Evolutionary conservation across 2,113 vertebrate genomes (phyloP).

Genomic region (Gobiocypris rarus): DNA sequence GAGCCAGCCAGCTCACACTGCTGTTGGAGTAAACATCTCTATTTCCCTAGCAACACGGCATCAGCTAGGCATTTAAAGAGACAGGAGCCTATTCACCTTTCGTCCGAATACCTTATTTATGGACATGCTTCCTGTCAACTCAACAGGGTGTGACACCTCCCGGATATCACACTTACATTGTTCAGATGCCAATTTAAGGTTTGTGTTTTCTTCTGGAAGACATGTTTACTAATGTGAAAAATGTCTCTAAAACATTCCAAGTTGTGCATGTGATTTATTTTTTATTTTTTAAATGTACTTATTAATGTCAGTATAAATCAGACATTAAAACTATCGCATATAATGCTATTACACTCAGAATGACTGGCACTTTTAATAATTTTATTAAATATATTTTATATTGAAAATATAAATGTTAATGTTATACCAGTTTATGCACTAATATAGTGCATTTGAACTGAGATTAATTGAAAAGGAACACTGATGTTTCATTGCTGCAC

Average conservation of each 20-base stretch:
- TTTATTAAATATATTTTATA: too few species aligned
- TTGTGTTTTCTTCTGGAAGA: neutral
- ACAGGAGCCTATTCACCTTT: slow-evolving; percentile 53
- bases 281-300: neutral
- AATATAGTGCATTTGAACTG: too few species aligned
- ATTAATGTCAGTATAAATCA: neutral
- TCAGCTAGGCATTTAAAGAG: slow-evolving; percentile 68
- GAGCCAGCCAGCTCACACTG: slow-evolving; percentile 36
- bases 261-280: neutral
- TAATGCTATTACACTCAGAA: neutral
- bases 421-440: too few species aligned
- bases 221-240: neutral
- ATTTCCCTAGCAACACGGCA: slow-evolving; percentile 77
- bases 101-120: slow-evolving; percentile 45
- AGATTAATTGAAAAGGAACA: neutral
- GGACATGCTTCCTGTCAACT: slow-evolving; percentile 8
- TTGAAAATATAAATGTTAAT: too few species aligned
- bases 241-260: neutral
- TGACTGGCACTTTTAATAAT: too few species aligned
- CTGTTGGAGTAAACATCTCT: slow-evolving; percentile 70
- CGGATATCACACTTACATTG: neutral
- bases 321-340: neutral
- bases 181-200: neutral
- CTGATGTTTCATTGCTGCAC: slow-evolving; percentile 65
- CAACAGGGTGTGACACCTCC: neutral